A percentile compares a stretch with the other conserved stretches of the same genome.
Conservation (phyloP, 2,888 invertebrate genomes). For the Rotaria socialis region DNA sequence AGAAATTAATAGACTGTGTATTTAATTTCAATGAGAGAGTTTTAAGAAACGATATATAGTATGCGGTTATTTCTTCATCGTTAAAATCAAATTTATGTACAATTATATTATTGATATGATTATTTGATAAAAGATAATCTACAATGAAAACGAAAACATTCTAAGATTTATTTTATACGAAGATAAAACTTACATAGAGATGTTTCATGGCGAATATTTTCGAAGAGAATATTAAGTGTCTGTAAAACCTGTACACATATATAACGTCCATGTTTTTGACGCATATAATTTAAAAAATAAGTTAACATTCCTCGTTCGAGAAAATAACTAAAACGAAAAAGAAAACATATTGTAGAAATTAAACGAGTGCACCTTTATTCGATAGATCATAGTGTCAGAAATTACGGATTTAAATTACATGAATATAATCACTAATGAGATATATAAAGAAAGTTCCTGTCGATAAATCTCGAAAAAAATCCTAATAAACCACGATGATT, state of each 20-base stretch:
- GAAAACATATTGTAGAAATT: no score
- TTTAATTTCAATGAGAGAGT: conserved; percentile 94
- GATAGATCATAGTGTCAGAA: no score
- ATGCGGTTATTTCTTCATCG: conserved; percentile 98
- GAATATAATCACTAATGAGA: no score
- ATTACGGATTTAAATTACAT: no score
- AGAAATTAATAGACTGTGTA: conserved; percentile 96
- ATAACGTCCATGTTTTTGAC: conserved; percentile 90
- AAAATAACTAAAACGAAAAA: conserved; percentile 75
- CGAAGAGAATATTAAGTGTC: conserved; percentile 95
- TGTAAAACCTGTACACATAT: conserved; percentile 96
- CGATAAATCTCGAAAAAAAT: no score
- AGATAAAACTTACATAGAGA: conserved; percentile 79
- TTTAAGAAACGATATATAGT: conserved; percentile 97
- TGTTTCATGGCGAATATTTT: conserved; percentile 97
- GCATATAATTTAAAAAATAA: conserved; percentile 92
- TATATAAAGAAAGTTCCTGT: no score
- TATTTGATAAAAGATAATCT: conserved; percentile 98
- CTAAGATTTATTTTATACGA: neutral
- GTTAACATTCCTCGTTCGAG: conserved; percentile 98
- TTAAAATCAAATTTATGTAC: conserved; percentile 99
- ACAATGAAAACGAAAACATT: conserved; percentile 51
- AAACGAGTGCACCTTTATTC: no score
- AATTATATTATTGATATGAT: conserved; percentile 98
- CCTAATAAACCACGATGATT: no score